Evolutionary conservation across 1,140 invertebrate genomes (phyloP), one percentile per base, ranked within the genome.

Genomic region (Thaumatotibia leucotreta): DNA sequence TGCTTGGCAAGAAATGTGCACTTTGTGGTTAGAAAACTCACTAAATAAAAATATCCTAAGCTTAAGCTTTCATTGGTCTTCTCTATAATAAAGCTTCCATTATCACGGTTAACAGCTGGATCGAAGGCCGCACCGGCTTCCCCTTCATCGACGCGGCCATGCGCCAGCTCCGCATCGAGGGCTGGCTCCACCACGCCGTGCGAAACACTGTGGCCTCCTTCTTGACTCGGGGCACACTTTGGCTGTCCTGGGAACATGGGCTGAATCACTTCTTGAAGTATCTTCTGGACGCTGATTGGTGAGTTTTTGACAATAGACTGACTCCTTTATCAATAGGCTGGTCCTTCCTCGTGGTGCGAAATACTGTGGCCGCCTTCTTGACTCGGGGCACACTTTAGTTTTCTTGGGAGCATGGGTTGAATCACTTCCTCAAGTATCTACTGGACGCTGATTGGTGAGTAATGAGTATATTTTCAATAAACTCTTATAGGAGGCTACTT

Each of bases 121-220:
- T 92, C 52, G 82, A 93, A 72, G 95, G 95, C 0, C 92, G 92
- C 69, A 96, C 95, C 0, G 95, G 95, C 0, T 96, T 94, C 84
- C 95, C 95, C 1, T 95, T 96, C 82, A 95, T 96, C 70, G 95
- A 96, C 90, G 95, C 94, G 1, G 93, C 93, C 1, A 95, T 95
- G 95, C 91, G 94, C 11, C 95, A 96, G 77, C 86, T 96, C 17
- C 79, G 83, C 23, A 76, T 83, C 10, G 94, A 95, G 82, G 94
- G 94, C 4, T 96, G 95, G 95, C 91, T 95, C 24, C 95, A 96
- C 80, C 95, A 96, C 77, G 93, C 93, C 0, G 92, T 93, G 9
- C 88, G 95, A 29, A 95, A 96, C 86, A 93, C 94, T 1, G 94
- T 95, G 2, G 94, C 95, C 11, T 95, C 94, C 0, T 96, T 96